These are phyloP conservation scores for Pollenia amentaria DNA, from an alignment of 2,888 invertebrate species.

Conservation along the genomic window DNA sequence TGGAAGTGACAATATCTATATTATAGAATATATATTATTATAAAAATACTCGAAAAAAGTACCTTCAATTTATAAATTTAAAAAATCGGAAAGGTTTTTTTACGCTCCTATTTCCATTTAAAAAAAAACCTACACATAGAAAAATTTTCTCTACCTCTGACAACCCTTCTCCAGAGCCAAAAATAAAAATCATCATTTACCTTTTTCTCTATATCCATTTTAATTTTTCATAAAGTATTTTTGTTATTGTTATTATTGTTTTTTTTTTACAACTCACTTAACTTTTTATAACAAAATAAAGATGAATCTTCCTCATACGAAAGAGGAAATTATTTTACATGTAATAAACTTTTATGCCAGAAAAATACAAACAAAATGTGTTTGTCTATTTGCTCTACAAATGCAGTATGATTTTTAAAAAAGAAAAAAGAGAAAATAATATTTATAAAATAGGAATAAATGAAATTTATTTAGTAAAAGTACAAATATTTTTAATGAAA, in stretches of 20 bases:
- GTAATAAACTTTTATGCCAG: slow-evolving; percentile 74
- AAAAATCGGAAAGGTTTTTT: too few relatives aligned
- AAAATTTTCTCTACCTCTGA: background rate
- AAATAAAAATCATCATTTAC: background rate
- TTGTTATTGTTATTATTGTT: slow-evolving; percentile 1
- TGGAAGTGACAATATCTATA: too few relatives aligned
- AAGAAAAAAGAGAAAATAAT: slow-evolving; percentile 35
- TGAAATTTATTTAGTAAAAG: slow-evolving; percentile 61
- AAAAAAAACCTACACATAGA: too few relatives aligned
- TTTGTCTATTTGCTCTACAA: slow-evolving; percentile 32
- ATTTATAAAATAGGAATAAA: slow-evolving; percentile 37
- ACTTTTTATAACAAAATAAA: slow-evolving; percentile 64
- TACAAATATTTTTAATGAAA: slow-evolving; percentile 58
- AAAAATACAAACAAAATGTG: slow-evolving; percentile 56
- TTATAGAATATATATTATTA: too few relatives aligned
- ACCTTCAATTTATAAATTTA: too few relatives aligned
- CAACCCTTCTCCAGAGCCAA: background rate
- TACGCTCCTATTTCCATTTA: too few relatives aligned
- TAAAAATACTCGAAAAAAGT: too few relatives aligned
- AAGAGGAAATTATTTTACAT: slow-evolving; percentile 75
- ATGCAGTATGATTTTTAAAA: slow-evolving; percentile 26
- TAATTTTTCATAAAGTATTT: background rate
- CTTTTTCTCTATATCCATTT: background rate
- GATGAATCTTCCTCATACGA: slow-evolving; percentile 57
- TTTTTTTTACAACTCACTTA: slow-evolving; percentile 69